Percentiles rank a stretch among this genome's conserved stretches.
phyloP scores from a whole-genome alignment of 2,797 vertebrate genomes.

The Typhlichthys eigenmanni region DNA sequence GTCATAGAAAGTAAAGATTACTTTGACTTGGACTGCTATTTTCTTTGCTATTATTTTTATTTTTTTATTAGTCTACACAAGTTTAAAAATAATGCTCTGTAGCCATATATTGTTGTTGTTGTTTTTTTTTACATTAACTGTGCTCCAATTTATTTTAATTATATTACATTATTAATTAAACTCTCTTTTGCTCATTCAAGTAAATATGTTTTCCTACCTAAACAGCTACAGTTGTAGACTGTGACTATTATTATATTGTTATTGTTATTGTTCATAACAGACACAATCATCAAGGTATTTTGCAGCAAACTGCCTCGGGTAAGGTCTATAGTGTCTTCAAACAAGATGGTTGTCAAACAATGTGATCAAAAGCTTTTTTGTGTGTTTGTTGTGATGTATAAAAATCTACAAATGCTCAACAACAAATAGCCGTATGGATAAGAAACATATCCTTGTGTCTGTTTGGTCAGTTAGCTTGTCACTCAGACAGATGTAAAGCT shows the following conservation, averaged over 20 bases:
- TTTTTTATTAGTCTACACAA: no score
- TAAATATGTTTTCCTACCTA: not conserved
- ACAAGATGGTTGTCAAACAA: constrained; percentile 3
- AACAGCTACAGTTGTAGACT: not conserved
- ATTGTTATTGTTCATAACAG: not conserved
- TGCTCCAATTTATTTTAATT: not conserved
- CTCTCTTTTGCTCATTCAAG: constrained; percentile 9
- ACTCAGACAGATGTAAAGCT: constrained; percentile 20
- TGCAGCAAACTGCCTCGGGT: constrained; percentile 5
- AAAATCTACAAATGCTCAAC: not conserved
- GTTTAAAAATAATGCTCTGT: no score
- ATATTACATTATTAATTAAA: not conserved
- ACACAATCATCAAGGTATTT: not conserved
- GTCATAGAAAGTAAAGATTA: no score
- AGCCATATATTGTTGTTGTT: no score
- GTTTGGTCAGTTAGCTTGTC: constrained; percentile 33
- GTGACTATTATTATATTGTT: not conserved
- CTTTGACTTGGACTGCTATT: no score
- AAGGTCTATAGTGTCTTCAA: constrained; percentile 14
- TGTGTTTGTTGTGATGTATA: no score
- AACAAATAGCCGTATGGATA: constrained; percentile 2
- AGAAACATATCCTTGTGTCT: constrained; percentile 36
- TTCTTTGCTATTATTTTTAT: no score
- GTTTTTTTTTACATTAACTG: no score
- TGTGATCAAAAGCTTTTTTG: no score